Base-by-base conservation (phyloP, 2,113 vertebrate species). In the Microcebus ravelobensis region DNA sequence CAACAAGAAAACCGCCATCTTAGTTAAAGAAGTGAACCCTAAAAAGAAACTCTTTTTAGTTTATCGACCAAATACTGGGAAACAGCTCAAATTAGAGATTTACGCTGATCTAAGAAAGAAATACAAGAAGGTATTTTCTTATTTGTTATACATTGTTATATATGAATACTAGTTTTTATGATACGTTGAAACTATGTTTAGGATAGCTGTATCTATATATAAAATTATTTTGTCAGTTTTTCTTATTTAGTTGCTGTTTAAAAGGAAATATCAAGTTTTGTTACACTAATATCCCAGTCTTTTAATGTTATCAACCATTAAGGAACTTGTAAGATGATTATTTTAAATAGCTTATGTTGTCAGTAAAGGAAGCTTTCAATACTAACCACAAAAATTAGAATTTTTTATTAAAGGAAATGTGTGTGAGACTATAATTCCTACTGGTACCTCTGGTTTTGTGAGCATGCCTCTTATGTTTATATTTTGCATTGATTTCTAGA, bases 21-120 rank as follows among this genome's bases (percentile, higher is more conserved):
- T 99, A 96, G 99, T 99, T 31, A 99, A 99, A 98, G 99, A 99
- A 98, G 99, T 99, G 93, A 99, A 99, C 97, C 98, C 98, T 87
- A 99, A 99, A 98, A 99, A 99, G 99, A 99, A 99, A 96, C 99
- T 99, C 94, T 99, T 99, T 98, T 99, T 99, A 98, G 99, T 99
- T 42, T 99, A 99, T 98, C 98, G 99, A 98, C 99, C 99, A 94
- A 99, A 99, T 98, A 99, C 99, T 11, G 99, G 99, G 94, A 99
- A 99, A 82, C 99, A 99, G 95, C 99, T 99, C 89, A 99, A 99
- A 98, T 98, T 99, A 98, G 99, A 99, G 98, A 99, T 98, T 0
- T 99, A 99, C 65, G 92, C 98, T 59, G 99, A 99, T 97, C 98
- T 99, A 93, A 99, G 99, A 98, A 99, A 99, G 98, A 99, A 99